These are phyloP conservation scores for Genyomyrus donnyi DNA, from an alignment of 2,113 vertebrate species.

Conservation along the genomic window DNA sequence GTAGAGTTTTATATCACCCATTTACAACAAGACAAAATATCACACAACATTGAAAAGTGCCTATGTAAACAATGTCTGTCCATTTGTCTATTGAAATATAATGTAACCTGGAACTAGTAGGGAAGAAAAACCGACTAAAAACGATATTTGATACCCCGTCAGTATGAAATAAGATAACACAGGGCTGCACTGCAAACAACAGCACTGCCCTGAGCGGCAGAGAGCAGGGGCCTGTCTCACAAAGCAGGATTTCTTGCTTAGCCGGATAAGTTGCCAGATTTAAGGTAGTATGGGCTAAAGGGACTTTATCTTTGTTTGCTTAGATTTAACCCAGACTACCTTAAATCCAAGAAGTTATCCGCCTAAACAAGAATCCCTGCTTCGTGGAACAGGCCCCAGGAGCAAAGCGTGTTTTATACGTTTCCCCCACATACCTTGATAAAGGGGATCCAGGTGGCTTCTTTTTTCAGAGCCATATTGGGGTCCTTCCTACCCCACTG, in stretches of 20 bases:
- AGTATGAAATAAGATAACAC: not conserved
- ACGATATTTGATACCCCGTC: not conserved
- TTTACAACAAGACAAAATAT: not conserved
- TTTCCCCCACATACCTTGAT: constrained; percentile 49
- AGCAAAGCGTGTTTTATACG: not conserved
- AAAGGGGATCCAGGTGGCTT: constrained; percentile 58
- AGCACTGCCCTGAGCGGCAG: not conserved
- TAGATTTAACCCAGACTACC: not conserved
- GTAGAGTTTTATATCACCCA: not conserved
- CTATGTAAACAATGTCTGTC: not conserved
- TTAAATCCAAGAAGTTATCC: not conserved
- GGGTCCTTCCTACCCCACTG: constrained; percentile 41
- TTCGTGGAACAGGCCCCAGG: not conserved
- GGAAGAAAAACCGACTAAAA: not conserved
- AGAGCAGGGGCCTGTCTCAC: too few species aligned
- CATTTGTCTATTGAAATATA: not conserved
- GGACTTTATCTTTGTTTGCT: not conserved
- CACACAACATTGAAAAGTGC: not conserved
- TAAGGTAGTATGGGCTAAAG: not conserved
- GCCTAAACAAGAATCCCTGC: not conserved
- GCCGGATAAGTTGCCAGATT: too few species aligned
- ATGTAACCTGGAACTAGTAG: not conserved
- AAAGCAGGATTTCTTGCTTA: too few species aligned
- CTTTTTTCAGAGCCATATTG: constrained; percentile 55
- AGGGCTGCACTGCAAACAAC: not conserved